Base-by-base conservation (phyloP, 2,888 invertebrate genomes). In the Hylaea fasciaria region DNA sequence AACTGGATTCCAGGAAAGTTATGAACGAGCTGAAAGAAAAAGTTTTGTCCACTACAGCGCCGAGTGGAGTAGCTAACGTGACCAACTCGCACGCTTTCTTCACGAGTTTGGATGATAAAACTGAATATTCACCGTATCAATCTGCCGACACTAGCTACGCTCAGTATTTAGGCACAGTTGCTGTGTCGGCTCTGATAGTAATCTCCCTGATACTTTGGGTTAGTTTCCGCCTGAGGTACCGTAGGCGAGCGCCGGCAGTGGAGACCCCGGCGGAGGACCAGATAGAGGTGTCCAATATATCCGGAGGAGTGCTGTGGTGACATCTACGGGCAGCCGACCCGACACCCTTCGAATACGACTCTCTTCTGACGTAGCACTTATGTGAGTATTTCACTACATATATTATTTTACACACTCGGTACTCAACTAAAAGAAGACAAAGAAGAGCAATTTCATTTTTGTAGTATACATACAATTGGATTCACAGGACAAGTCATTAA, bases 291-390 rank as follows among this genome's bases (percentile, higher is more conserved):
- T 87, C 92, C 55, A 92, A 91, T 83, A 93, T 93, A 75, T 94
- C 94, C 58, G 94, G 95, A 51, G 93, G 94, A 47, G 95, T 95
- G 74, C 90, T 95, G 64, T 95, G 95, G 95, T 95, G 95, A 95
- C 94, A 94, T 80, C 83, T 94, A 80, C 90, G 93, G 73, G 92
- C 92, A 86, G 89, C 91, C 87, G 92, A 91, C 85, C 89, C 91
- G 41, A 92, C 91, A 75, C 93, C 94, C 86, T 94, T 89, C 87
- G 93, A 89, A 87, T 94, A 93, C 81, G 93, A 93, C 80, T 92
- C 93, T 74, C 91, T 93, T 78, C 83, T 93, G 75, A 92, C 93
- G 91, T 93, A 92, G 89, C 87, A 86, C 76, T 83, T 81, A 84
- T 80, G 93, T 93, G 73, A 93, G 92, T 92, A 80, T 49, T 37